Percentiles rank a stretch among this genome's conserved stretches.
Conservation (phyloP, 2,888 invertebrate species). For the Cephus pulcher region DNA sequence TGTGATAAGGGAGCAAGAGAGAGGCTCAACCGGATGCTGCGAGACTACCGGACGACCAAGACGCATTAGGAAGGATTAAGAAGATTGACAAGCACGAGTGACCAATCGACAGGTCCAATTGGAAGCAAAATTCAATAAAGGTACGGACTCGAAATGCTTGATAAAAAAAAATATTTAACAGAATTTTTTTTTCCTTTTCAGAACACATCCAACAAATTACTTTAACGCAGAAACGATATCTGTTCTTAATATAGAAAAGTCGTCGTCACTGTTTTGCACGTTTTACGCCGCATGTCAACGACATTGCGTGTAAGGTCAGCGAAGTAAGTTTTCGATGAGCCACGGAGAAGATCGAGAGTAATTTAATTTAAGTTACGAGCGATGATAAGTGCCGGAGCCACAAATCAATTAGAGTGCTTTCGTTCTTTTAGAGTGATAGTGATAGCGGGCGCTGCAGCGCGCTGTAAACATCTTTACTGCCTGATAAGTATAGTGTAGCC, state of each 20-base stretch:
- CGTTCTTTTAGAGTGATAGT: constrained; percentile 50
- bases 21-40: not conserved
- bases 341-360: constrained; percentile 34
- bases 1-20: constrained; percentile 9
- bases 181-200: not conserved
- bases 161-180: not conserved
- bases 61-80: constrained; percentile 26
- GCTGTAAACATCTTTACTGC: constrained; percentile 65
- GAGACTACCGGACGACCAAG: not conserved
- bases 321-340: not conserved
- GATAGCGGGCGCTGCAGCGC: constrained; percentile 53
- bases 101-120: constrained; percentile 29
- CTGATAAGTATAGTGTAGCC: constrained; percentile 47
- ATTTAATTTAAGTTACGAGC: constrained; percentile 62
- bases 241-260: not conserved
- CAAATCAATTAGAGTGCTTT: constrained; percentile 62
- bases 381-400: constrained; percentile 53
- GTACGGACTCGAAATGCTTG: not conserved
- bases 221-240: not conserved
- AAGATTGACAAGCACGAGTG: constrained; percentile 16
- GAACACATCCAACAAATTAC: not conserved
- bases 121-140: constrained; percentile 29
- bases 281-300: not conserved
- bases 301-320: not conserved
- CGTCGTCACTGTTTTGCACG: not conserved